These are phyloP conservation scores for Chaetorhynchus papuensis DNA, from an alignment of 2,113 vertebrate genomes.

Conservation along the genomic window DNA sequence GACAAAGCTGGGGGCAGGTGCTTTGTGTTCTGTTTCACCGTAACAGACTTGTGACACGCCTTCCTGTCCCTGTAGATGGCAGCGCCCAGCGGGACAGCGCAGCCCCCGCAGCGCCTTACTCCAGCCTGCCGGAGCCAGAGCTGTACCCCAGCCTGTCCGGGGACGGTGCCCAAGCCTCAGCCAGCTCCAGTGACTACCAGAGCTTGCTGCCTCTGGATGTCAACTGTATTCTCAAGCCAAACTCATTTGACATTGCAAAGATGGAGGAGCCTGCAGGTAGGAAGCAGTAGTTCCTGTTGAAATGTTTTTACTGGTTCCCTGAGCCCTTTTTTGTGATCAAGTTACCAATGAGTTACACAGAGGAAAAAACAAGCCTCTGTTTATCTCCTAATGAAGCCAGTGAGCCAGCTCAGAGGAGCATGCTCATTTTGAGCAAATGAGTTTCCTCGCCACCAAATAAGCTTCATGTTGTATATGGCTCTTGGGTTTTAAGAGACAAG, in stretches of 20 bases:
- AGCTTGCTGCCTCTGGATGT: conserved; percentile 75
- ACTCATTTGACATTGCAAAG: conserved; percentile 75
- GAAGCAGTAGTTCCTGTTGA: background rate
- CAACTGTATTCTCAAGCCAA: conserved; percentile 78
- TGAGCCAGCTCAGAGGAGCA: background rate
- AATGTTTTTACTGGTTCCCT: background rate
- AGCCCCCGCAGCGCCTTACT: conserved; percentile 27
- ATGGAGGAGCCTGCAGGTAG: conserved; percentile 77
- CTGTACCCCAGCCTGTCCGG: conserved; percentile 41
- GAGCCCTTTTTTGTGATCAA: background rate
- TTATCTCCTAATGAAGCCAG: background rate
- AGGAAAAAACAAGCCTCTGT: background rate
- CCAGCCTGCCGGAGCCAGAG: conserved; percentile 62
- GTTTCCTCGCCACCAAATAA: background rate
- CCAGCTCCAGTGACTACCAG: conserved; percentile 73
- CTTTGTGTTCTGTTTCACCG: background rate
- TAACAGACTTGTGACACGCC: rapidly evolving
- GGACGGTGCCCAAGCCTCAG: conserved; percentile 48
- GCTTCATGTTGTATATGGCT: background rate
- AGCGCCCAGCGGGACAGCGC: background rate
- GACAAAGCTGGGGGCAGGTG: background rate
- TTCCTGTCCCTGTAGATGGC: conserved; percentile 51
- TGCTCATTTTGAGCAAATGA: background rate
- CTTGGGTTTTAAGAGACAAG: background rate
- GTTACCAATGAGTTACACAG: background rate